Conservation (phyloP, 1,140 invertebrate species). For the Lepidotrigona ventralis region DNA sequence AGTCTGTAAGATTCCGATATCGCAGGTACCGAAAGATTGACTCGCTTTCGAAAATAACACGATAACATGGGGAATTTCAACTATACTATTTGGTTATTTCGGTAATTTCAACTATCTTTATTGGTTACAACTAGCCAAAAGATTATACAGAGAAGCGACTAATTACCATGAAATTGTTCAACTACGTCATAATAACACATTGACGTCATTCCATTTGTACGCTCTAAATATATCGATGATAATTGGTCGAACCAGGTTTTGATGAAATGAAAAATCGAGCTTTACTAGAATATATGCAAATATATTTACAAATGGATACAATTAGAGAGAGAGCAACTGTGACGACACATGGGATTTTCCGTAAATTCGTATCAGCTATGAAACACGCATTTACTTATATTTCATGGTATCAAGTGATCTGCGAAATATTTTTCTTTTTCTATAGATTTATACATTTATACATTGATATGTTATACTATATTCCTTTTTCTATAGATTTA, state of each 20-base stretch:
- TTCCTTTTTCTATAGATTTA: no score
- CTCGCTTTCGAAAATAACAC: no score
- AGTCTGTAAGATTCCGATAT: conserved; percentile 54
- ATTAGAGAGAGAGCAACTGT: neutral
- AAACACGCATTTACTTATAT: no score
- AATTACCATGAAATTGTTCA: conserved; percentile 9
- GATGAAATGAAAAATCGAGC: neutral
- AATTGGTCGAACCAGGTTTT: neutral
- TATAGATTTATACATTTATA: conserved; percentile 2
- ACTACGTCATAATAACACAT: neutral
- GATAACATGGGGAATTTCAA: no score
- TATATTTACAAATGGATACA: conserved; percentile 10
- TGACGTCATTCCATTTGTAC: no score
- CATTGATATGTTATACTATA: neutral
- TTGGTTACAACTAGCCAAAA: conserved; percentile 46
- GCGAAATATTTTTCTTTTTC: conserved; percentile 6
- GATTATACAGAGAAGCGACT: conserved; percentile 18
- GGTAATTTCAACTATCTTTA: no score
- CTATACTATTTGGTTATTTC: no score
- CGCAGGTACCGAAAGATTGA: no score
- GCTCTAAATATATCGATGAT: neutral
- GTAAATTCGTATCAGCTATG: conserved; percentile 16
- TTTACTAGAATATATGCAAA: conserved; percentile 19
- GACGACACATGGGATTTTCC: conserved; percentile 57
- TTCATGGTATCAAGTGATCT: conserved; percentile 5